phyloP scores from a whole-genome alignment of 2,797 vertebrate species.

The Nothura maculosa region DNA sequence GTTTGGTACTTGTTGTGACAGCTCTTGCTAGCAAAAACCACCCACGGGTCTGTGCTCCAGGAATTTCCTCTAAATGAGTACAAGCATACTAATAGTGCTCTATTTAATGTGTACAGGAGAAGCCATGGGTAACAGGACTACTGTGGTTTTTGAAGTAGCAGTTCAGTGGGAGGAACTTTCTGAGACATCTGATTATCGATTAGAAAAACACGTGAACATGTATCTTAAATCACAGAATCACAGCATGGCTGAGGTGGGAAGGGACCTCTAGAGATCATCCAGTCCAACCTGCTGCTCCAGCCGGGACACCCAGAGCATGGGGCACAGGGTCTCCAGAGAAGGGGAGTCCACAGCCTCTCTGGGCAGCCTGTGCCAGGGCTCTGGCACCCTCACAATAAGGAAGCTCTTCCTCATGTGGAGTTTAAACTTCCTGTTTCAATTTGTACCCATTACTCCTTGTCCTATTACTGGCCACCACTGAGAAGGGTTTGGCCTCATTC shows the following conservation, averaged over 20 bases:
- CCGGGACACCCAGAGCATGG: no score
- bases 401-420: no score
- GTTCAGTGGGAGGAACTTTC: not conserved
- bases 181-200: not conserved
- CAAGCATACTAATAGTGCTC: not conserved
- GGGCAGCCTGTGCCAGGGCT: no score
- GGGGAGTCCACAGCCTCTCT: not conserved
- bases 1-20: not conserved
- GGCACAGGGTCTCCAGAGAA: no score
- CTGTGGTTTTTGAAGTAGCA: not conserved
- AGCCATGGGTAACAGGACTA: not conserved
- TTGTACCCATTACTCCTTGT: no score
- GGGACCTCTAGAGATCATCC: no score
- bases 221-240: not conserved
- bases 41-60: not conserved
- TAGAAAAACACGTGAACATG: rapidly evolving
- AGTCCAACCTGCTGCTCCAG: no score
- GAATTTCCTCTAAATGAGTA: not conserved
- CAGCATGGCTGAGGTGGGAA: no score
- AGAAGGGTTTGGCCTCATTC: no score
- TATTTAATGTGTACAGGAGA: not conserved
- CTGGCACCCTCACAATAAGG: no score
- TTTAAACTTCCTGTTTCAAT: no score
- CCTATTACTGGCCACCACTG: no score
- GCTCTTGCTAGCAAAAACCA: not conserved